Conservation (phyloP, 2,888 invertebrate species). For the Mesorhabditis spiculigera region DNA sequence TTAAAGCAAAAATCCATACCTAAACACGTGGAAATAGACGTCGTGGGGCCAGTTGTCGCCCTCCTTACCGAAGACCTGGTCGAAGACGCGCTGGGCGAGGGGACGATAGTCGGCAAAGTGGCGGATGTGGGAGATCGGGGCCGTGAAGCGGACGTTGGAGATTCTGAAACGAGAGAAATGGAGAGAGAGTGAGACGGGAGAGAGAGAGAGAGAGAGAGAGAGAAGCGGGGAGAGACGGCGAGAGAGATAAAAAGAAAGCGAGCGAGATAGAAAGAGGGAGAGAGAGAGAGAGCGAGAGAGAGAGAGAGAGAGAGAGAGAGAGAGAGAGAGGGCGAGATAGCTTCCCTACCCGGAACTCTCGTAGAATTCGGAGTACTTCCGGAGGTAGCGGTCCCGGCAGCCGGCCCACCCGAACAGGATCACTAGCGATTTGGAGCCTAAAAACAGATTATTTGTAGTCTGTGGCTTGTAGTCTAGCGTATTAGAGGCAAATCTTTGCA, state of each 20-base stretch:
- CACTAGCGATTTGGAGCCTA: conserved; percentile 65
- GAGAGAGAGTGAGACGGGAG: neutral
- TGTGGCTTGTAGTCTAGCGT: too few species aligned
- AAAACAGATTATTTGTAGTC: too few species aligned
- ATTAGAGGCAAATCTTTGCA: too few species aligned
- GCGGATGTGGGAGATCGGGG: conserved; percentile 46
- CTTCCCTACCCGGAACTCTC: conserved; percentile 71
- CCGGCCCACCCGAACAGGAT: conserved; percentile 78
- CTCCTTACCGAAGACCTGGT: conserved; percentile 17
- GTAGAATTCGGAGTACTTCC: conserved; percentile 77
- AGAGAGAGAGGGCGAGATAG: neutral
- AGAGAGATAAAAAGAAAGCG: too few species aligned
- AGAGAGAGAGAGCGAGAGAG: neutral
- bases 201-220: too few species aligned
- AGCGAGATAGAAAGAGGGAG: neutral
- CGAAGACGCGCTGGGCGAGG: conserved; percentile 31
- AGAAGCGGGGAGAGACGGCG: too few species aligned
- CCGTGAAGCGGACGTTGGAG: conserved; percentile 49
- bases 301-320: too few species aligned
- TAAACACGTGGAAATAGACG: conserved; percentile 31
- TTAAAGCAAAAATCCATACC: conserved; percentile 8
- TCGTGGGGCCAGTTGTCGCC: conserved; percentile 6
- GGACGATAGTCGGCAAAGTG: conserved; percentile 41
- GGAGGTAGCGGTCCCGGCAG: conserved; percentile 74
- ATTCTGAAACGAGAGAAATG: conserved; percentile 32